Evolutionary conservation across 1,140 invertebrate species (phyloP).

Genomic region (Zaprionus tsacasi): DNA sequence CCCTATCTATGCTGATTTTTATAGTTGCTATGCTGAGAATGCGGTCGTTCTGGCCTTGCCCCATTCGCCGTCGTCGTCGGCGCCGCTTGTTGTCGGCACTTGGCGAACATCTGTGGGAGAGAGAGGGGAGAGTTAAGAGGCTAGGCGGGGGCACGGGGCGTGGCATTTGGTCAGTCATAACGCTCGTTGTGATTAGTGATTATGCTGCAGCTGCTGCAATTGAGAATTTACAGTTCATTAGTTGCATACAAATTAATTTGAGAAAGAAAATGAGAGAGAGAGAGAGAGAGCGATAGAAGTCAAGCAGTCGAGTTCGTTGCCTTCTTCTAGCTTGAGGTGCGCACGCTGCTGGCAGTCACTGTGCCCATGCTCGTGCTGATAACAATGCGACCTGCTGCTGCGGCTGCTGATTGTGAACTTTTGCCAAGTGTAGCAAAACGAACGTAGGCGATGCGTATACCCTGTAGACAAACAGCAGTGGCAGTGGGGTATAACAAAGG

Average conservation of each 20-base stretch:
- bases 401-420: constrained; percentile 23
- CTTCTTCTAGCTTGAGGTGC: background rate
- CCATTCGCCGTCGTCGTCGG: constrained; percentile 6
- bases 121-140: no score
- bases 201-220: constrained; percentile 44
- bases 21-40: constrained; percentile 48
- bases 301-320: constrained; percentile 26
- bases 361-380: constrained; percentile 30
- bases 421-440: background rate
- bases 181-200: constrained; percentile 35
- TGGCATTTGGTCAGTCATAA: constrained; percentile 20
- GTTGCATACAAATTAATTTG: constrained; percentile 41
- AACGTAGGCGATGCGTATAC: constrained; percentile 4
- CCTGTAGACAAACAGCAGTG: background rate
- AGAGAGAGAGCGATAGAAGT: background rate
- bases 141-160: background rate
- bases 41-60: constrained; percentile 30
- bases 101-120: background rate
- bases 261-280: no score
- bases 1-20: background rate
- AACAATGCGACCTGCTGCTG: constrained; percentile 27
- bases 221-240: constrained; percentile 54
- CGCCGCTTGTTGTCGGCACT: constrained; percentile 2
- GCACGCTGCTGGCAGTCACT: constrained; percentile 25
- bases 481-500: no score